Evolutionary conservation across 2,797 vertebrate genomes (phyloP).

Genomic region (Anguilla megastoma): DNA sequence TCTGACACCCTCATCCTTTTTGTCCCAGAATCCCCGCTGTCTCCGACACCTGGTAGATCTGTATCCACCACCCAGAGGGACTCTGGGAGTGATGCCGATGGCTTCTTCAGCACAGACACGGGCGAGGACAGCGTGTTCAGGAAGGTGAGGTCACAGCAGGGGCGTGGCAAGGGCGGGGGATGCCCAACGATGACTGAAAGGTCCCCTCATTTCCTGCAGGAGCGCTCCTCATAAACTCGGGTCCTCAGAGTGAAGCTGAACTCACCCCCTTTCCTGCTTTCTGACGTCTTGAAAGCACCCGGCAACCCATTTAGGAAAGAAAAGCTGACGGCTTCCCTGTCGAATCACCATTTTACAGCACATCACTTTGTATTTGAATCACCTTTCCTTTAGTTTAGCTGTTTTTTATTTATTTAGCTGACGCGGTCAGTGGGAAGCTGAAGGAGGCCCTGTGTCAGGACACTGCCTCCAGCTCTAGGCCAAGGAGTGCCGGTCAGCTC

Average conservation of each 20-base stretch:
- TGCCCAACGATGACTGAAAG: background rate
- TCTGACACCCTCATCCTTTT: background rate
- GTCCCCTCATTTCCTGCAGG: background rate
- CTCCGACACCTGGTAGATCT: constrained; percentile 61
- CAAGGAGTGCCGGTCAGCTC: background rate
- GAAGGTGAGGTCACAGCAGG: constrained; percentile 68
- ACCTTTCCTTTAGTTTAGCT: background rate
- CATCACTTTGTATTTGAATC: too few relatives aligned
- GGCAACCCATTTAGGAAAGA: background rate
- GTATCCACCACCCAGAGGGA: constrained; percentile 64
- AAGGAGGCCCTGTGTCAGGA: background rate
- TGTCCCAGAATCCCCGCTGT: constrained; percentile 67
- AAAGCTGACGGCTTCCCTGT: background rate
- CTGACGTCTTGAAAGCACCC: background rate
- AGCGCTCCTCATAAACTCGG: background rate
- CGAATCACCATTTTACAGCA: background rate
- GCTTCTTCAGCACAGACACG: constrained; percentile 63
- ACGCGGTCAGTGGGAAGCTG: background rate
- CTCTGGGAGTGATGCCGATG: constrained; percentile 65
- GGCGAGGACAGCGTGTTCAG: constrained; percentile 74
- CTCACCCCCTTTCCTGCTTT: background rate
- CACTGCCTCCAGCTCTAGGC: background rate
- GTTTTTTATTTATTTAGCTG: background rate
- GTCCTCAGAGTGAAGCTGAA: background rate
- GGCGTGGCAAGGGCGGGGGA: background rate